A percentile compares a stretch with the other conserved stretches of the same genome.
phyloP scores from a whole-genome alignment of 2,113 vertebrate genomes.

The Mirounga angustirostris region DNA sequence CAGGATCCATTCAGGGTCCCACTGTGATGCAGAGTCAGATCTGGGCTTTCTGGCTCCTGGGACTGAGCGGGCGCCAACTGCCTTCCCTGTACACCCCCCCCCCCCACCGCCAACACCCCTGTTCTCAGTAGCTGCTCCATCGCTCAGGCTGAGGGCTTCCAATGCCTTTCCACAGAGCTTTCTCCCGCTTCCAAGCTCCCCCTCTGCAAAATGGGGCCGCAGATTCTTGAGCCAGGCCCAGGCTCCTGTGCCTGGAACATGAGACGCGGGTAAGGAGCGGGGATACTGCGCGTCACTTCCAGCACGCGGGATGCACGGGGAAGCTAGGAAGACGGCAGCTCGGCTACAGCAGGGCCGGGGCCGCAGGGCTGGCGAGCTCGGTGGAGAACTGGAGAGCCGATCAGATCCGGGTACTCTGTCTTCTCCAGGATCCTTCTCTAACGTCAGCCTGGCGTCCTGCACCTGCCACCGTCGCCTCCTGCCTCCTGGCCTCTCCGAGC shows the following conservation, averaged over 20 bases:
- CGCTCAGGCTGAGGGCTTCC: neutral
- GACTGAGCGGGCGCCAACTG: neutral
- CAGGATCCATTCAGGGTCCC: neutral
- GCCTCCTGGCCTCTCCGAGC: neutral
- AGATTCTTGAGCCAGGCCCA: neutral
- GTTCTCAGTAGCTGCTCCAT: neutral
- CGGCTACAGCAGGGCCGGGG: neutral
- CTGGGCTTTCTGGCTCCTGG: neutral
- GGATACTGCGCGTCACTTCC: neutral
- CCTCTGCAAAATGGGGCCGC: neutral
- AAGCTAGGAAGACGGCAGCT: neutral
- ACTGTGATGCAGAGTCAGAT: neutral
- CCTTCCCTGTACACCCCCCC: neutral
- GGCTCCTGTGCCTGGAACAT: neutral
- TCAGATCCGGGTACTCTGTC: neutral
- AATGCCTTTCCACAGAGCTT: neutral
- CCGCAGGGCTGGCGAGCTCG: neutral
- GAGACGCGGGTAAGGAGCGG: neutral
- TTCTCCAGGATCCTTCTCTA: neutral
- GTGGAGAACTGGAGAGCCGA: neutral
- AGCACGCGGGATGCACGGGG: neutral
- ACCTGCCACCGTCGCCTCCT: accelerated
- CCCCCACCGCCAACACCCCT: accelerated
- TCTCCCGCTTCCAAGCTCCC: neutral
- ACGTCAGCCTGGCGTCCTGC: neutral